phyloP scores from a whole-genome alignment of 2,888 invertebrate species.

The Beris morrisii region DNA sequence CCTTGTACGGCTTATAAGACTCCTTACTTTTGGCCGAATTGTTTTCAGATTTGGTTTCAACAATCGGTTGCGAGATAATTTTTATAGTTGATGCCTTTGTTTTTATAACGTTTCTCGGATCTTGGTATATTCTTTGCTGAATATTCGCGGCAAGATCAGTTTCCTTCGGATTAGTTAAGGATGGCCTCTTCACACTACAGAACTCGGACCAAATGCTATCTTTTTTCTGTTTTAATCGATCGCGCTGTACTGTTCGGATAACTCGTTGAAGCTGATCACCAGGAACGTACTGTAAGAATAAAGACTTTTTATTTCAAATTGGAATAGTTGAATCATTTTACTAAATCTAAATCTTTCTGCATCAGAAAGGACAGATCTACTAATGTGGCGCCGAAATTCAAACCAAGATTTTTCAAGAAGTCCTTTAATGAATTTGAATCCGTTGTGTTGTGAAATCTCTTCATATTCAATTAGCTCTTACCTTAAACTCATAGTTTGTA shows the following conservation, averaged over 20 bases:
- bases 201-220: slow-evolving; percentile 33
- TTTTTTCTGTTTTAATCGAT: slow-evolving; percentile 33
- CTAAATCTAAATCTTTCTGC: not conserved
- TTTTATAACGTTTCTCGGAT: slow-evolving; percentile 19
- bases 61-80: slow-evolving; percentile 29
- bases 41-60: slow-evolving; percentile 6
- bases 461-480: slow-evolving; percentile 30
- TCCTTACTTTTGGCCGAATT: not conserved
- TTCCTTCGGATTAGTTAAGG: not conserved
- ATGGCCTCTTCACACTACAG: slow-evolving; percentile 11
- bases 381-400: too few relatives aligned
- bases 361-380: too few relatives aligned
- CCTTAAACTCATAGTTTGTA: slow-evolving; percentile 45
- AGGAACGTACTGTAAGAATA: slow-evolving; percentile 32
- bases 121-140: not conserved
- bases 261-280: slow-evolving; percentile 33
- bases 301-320: slow-evolving; percentile 1
- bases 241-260: slow-evolving; percentile 34
- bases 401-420: not conserved
- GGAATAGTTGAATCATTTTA: not conserved
- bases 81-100: slow-evolving; percentile 34
- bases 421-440: not conserved
- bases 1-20: slow-evolving; percentile 1
- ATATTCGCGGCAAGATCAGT: not conserved
- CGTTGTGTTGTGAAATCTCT: not conserved